Evolutionary conservation across 2,888 invertebrate genomes (phyloP).

Genomic region (Aphidius colemani): DNA sequence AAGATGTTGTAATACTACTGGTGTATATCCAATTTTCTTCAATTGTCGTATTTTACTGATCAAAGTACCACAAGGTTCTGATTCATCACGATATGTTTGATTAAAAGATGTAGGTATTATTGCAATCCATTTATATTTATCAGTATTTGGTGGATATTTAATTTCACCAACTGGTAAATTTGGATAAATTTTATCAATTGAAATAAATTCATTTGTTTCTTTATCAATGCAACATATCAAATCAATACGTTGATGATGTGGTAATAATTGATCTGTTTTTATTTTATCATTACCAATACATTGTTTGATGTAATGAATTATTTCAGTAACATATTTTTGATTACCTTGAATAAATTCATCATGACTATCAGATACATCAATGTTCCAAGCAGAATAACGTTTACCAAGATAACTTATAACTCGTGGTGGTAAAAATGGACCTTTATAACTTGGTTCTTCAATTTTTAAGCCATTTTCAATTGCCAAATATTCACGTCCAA

Average conservation of each 20-base stretch:
- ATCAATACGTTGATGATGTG: slow-evolving; percentile 72
- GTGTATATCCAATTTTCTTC: slow-evolving; percentile 60
- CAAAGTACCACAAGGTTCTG: slow-evolving; percentile 61
- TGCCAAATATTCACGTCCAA: slow-evolving; percentile 67
- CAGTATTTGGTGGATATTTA: slow-evolving; percentile 40
- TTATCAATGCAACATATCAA: slow-evolving; percentile 67
- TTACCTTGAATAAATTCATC: background rate
- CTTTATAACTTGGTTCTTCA: slow-evolving; percentile 66
- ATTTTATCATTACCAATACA: slow-evolving; percentile 61
- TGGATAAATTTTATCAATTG: slow-evolving; percentile 40
- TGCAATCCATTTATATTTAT: slow-evolving; percentile 62
- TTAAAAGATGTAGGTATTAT: slow-evolving; percentile 62
- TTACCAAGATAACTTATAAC: slow-evolving; percentile 64
- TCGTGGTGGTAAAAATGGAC: slow-evolving; percentile 63
- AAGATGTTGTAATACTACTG: slow-evolving; percentile 33
- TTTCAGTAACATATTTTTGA: slow-evolving; percentile 18
- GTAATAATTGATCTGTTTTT: slow-evolving; percentile 66
- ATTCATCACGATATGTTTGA: slow-evolving; percentile 26
- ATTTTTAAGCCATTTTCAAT: slow-evolving; percentile 69
- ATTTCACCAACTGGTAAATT: slow-evolving; percentile 32
- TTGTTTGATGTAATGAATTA: slow-evolving; percentile 36
- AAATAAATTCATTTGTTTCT: slow-evolving; percentile 59
- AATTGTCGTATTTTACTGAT: slow-evolving; percentile 71
- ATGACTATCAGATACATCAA: background rate
- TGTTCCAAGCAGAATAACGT: background rate